A percentile compares a stretch with the other conserved stretches of the same genome.
Conservation (phyloP, 2,113 vertebrate genomes). For the Gallinago undulata region DNA sequence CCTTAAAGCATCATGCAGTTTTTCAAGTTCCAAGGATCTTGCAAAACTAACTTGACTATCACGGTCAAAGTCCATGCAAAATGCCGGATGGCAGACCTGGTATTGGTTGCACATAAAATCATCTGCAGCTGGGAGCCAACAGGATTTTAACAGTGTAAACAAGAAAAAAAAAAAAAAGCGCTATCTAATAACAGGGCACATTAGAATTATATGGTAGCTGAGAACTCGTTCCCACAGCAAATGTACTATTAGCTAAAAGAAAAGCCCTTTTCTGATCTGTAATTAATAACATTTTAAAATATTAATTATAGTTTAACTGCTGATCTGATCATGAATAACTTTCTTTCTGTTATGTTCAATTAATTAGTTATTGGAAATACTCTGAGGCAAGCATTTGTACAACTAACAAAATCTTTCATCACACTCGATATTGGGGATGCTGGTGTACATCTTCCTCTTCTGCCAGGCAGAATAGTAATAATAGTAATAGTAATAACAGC, state of each 20-base stretch:
- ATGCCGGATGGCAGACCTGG: background rate
- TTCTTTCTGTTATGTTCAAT: background rate
- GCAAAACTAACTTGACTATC: background rate
- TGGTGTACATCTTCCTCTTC: background rate
- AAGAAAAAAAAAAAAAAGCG: background rate
- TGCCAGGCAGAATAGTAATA: background rate
- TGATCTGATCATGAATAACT: background rate
- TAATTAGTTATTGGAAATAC: background rate
- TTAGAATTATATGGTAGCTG: background rate
- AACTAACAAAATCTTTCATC: background rate
- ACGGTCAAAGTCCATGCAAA: background rate
- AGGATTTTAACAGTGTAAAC: background rate
- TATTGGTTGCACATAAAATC: background rate
- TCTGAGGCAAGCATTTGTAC: rapidly evolving
- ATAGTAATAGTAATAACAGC: background rate
- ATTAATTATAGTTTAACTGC: background rate
- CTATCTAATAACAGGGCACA: background rate
- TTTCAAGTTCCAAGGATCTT: background rate
- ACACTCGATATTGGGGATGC: background rate
- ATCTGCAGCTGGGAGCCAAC: background rate
- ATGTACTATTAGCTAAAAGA: background rate
- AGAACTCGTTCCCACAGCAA: background rate
- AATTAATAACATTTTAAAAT: background rate
- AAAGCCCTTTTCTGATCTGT: background rate
- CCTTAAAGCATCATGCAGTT: background rate